Base-by-base conservation (phyloP, 2,888 invertebrate genomes). In the Pseudeuparius sepicola region DNA sequence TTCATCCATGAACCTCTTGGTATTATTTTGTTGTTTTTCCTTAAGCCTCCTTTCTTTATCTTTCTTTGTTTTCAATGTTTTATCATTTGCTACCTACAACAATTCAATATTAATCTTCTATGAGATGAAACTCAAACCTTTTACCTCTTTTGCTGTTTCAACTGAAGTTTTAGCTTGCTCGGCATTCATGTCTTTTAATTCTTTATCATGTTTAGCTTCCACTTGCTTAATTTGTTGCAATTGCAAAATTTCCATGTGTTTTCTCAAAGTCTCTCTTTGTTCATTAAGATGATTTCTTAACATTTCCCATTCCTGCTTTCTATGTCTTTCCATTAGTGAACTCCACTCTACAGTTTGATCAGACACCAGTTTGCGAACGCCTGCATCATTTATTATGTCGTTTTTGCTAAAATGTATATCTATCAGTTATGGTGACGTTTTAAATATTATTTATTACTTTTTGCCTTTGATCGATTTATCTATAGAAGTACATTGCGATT, bases 1-100 rank as follows among this genome's bases (percentile, higher is more conserved):
- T 63, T 97, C 96, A 49, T 97, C 96, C 71, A 94, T 81, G 58
- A 97, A 97, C 54, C 89, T 87, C 64, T 96, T 96, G 33, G 92
- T 93, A 60, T 96, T 96, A 60, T 94, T 96, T 58, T 94, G 92
- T 54, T 94, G 93, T 62, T 96, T 90, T 64, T 97, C 93, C 15
- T 88, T 71, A 36, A 94, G 71, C 26, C 94, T 73, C 25, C 94
- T 75, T 59, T 98, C 98, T 53, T 92, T 88, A 61, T 98, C 98
- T 41, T 90, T 92, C 54, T 97, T 93, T 37, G 94, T 96, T 63
- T 94, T 85, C 36, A 98, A 70, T 0, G 88, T 87, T 65, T 97
- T 97, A 62, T 99, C 98, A 61, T 86, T 88, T 57, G 83, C 79
- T 11, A 61, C 55, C 61, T 60, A 40, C 24, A 49, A 49, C 18